phyloP scores from a whole-genome alignment of 1,140 invertebrate genomes.

The Heterodera carotae region DNA sequence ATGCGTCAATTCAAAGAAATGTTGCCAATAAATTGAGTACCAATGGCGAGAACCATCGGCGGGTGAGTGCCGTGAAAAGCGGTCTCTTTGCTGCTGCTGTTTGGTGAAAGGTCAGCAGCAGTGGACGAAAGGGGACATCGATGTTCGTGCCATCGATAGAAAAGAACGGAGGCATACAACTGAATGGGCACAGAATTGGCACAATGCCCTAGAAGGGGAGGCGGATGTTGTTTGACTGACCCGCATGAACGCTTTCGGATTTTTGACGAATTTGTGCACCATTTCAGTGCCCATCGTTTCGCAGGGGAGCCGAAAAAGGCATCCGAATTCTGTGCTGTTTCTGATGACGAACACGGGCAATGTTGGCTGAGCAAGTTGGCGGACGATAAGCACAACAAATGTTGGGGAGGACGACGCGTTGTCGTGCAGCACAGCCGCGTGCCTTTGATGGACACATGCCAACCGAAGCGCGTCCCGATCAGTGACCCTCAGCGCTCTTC shows the following conservation, averaged over 20 bases:
- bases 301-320: neutral
- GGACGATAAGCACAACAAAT: conserved; percentile 5
- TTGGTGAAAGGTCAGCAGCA: neutral
- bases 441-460: neutral
- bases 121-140: neutral
- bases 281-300: neutral
- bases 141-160: neutral
- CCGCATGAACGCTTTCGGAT: conserved; percentile 5
- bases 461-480: neutral
- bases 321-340: conserved; percentile 12
- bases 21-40: neutral
- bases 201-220: neutral
- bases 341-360: neutral
- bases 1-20: neutral
- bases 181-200: neutral
- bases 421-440: neutral
- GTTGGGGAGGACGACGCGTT: neutral
- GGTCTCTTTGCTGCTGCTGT: conserved; percentile 4
- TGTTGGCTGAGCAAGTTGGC: neutral
- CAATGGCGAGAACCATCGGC: neutral
- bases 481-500: neutral
- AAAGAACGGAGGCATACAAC: neutral
- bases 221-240: neutral
- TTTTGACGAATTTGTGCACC: conserved; percentile 9
- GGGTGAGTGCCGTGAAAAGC: neutral